Evolutionary conservation across 2,797 vertebrate species (phyloP), one percentile per base, ranked within the genome.

Genomic region (Ambastaia sidthimunki): DNA sequence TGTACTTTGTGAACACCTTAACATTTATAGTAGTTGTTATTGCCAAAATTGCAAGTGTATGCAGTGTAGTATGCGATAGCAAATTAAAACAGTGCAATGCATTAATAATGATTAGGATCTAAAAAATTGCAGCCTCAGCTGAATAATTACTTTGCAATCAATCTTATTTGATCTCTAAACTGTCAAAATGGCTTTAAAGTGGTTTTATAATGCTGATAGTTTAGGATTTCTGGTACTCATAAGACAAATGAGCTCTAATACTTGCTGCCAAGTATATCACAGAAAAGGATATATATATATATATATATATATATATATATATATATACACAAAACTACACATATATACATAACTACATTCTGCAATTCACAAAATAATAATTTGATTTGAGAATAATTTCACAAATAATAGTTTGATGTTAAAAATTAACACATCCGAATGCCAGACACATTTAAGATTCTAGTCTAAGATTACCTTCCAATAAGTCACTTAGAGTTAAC

Each of bases 401-500:
- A n/a, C n/a, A n/a, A n/a, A n/a, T n/a, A n/a, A n/a, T n/a, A 72
- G 47, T 47, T 15, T 25, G 21, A 76, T 88, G 90, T 90, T 89
- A 88, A 92, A 91, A 87, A 91, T 91, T 91, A 92, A 92, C 89
- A 85, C 65, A 65, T 34, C 66, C 11, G 80, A 54, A 69, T 77
- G 59, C 83, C 75, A 71, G 25, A 77, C 62, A 80, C 77, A 15
- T 70, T 79, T 11, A 57, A 41, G 18, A 21, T 65, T 72, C 69
- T 44, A 63, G 91, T 93, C 90, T 89, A 91, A 90, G 91, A 90
- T 89, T 90, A 91, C 85, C 88, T 83, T 80, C 77, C 77, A 87
- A 86, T 87, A 87, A 89, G 84, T 83, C 68, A 75, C 76, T 86
- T 74, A 74, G 63, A 77, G 86, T 88, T 86, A 84, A 86, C 83